phyloP scores from a whole-genome alignment of 2,113 vertebrate genomes.

The Anarrhichthys ocellatus region DNA sequence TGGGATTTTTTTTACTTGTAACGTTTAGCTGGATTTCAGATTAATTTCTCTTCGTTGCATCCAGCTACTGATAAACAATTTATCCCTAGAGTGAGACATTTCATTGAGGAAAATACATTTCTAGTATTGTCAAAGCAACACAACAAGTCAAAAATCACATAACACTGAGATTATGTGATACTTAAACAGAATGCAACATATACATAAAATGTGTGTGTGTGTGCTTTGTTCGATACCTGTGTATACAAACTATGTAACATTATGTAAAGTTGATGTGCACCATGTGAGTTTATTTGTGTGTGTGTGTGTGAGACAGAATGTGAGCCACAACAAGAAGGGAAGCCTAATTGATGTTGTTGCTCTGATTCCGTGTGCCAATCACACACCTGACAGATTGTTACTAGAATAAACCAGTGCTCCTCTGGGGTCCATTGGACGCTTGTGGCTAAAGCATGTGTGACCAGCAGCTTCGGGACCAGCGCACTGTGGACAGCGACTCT shows the following conservation, averaged over 20 bases:
- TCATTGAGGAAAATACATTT: background rate
- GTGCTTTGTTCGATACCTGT: background rate
- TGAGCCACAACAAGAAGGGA: background rate
- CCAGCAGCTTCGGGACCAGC: slow-evolving; percentile 48
- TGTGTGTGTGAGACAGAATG: background rate
- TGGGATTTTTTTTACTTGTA: background rate
- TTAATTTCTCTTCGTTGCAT: background rate
- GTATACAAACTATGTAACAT: background rate
- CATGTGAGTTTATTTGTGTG: background rate
- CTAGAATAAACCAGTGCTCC: background rate
- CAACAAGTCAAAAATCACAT: background rate
- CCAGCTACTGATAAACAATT: background rate
- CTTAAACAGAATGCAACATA: background rate
- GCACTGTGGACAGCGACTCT: slow-evolving; percentile 54
- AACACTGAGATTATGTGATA: background rate
- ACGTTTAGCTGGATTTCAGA: background rate
- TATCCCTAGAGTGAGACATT: background rate
- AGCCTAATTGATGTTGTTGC: background rate
- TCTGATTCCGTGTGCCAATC: background rate
- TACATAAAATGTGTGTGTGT: background rate
- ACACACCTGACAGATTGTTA: background rate
- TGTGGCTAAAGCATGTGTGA: background rate
- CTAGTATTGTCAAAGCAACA: background rate
- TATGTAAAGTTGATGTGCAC: background rate
- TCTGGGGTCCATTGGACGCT: background rate